Evolutionary conservation across 2,888 invertebrate genomes (phyloP).

Genomic region (Ophion ventricosus): DNA sequence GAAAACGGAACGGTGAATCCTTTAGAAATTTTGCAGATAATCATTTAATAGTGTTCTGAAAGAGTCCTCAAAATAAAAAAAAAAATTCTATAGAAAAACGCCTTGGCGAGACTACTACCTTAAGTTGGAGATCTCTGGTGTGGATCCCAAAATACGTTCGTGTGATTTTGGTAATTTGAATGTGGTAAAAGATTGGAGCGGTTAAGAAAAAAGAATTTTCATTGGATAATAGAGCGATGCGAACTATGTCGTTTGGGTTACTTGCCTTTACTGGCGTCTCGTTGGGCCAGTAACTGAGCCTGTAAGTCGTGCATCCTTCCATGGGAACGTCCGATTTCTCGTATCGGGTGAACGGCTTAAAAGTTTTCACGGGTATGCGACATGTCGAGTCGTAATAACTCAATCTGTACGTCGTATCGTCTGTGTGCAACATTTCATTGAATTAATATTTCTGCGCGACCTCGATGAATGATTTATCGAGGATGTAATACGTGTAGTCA

Average conservation of each 20-base stretch:
- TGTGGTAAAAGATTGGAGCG: too few relatives aligned
- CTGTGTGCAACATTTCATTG: constrained; percentile 76
- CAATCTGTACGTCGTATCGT: constrained; percentile 87
- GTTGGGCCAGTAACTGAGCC: constrained; percentile 85
- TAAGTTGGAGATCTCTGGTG: too few relatives aligned
- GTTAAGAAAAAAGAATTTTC: too few relatives aligned
- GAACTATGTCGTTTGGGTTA: neutral
- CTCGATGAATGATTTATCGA: neutral
- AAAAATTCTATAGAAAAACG: too few relatives aligned
- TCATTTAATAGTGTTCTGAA: too few relatives aligned
- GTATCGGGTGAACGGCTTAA: constrained; percentile 84
- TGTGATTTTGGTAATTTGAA: too few relatives aligned
- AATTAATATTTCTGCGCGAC: constrained; percentile 33
- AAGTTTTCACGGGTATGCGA: constrained; percentile 82
- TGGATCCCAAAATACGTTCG: too few relatives aligned
- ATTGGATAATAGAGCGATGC: neutral
- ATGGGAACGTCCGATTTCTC: constrained; percentile 85
- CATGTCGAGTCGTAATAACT: constrained; percentile 86
- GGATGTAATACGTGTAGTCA: neutral
- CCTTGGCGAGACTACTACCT: too few relatives aligned
- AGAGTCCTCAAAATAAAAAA: too few relatives aligned
- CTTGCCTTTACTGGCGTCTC: constrained; percentile 69
- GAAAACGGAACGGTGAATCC: too few relatives aligned
- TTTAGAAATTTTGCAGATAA: too few relatives aligned
- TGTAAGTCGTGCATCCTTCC: constrained; percentile 85